Evolutionary conservation across 2,113 vertebrate species (phyloP).

Genomic region (Xiphias gladius): DNA sequence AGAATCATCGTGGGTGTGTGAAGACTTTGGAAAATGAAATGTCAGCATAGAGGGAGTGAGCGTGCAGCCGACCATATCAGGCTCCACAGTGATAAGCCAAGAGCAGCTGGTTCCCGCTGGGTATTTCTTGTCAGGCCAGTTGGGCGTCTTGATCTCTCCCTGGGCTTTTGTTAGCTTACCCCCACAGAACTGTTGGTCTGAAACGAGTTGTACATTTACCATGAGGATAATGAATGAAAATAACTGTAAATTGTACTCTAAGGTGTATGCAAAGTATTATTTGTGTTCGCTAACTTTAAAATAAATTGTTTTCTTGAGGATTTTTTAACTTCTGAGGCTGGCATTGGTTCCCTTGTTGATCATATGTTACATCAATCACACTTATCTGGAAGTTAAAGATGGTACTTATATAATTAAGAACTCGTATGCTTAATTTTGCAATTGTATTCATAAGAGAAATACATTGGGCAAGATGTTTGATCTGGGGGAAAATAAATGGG

Average conservation of each 20-base stretch:
- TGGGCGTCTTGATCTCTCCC: slow-evolving; percentile 89
- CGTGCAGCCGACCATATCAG: slow-evolving; percentile 81
- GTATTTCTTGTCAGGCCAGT: slow-evolving; percentile 93
- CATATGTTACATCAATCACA: neutral
- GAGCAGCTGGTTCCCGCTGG: slow-evolving; percentile 91
- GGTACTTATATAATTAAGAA: neutral
- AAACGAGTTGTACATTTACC: slow-evolving; percentile 20
- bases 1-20: neutral
- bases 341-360: neutral
- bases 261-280: neutral
- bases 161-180: slow-evolving; percentile 86
- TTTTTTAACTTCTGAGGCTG: neutral
- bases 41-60: neutral
- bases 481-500: neutral
- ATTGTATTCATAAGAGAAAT: neutral
- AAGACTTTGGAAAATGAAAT: neutral
- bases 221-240: slow-evolving; percentile 42
- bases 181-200: slow-evolving; percentile 84
- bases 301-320: neutral
- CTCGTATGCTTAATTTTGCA: neutral
- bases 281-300: neutral
- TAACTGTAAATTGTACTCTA: neutral
- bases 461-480: neutral
- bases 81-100: slow-evolving; percentile 91
- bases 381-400: neutral